These are phyloP conservation scores for Flexamia atlantica DNA, from an alignment of 2,888 invertebrate genomes.

Conservation along the genomic window DNA sequence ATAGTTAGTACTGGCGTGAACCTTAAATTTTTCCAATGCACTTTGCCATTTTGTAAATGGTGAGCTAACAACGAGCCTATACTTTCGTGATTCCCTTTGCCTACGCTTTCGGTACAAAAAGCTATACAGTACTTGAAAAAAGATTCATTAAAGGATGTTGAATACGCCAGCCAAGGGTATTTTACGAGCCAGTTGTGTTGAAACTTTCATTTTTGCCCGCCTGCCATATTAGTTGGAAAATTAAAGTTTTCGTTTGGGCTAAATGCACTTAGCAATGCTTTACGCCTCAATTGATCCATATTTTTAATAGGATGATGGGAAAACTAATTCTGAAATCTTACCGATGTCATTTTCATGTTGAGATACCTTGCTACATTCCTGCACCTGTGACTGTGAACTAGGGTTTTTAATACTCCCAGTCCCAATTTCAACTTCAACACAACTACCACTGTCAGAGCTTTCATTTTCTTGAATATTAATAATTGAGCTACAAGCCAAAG, in stretches of 20 bases:
- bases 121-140: constrained; percentile 23
- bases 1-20: constrained; percentile 11
- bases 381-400: too few species aligned
- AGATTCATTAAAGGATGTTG: not conserved
- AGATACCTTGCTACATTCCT: not conserved
- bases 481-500: not conserved
- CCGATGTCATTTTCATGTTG: not conserved
- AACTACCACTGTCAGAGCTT: not conserved
- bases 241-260: not conserved
- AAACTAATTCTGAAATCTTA: not conserved
- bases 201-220: constrained; percentile 12
- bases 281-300: not conserved
- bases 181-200: constrained; percentile 21
- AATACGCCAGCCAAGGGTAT: constrained; percentile 24
- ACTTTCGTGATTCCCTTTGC: constrained; percentile 20
- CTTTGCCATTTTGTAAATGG: constrained; percentile 44
- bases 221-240: not conserved
- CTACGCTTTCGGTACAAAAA: not conserved
- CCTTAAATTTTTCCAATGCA: constrained; percentile 18
- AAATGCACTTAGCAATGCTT: not conserved
- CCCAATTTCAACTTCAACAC: not conserved
- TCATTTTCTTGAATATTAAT: not conserved
- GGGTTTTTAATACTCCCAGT: not conserved
- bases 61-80: not conserved
- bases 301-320: not conserved